Conservation (phyloP, 2,797 vertebrate species). For the Brachymystax lenok region DNA sequence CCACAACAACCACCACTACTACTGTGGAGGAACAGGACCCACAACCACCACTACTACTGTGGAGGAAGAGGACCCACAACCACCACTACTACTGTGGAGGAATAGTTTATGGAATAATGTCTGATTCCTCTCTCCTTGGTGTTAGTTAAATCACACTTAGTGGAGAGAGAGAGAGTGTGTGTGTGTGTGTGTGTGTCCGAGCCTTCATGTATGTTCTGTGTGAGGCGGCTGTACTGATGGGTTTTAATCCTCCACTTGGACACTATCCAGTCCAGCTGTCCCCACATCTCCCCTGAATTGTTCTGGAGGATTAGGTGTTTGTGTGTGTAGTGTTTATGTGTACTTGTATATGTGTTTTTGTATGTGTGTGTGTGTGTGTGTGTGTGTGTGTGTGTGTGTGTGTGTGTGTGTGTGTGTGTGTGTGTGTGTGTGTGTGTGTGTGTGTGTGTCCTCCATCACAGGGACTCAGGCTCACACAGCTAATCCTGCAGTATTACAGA, state of each 20-base stretch:
- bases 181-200: background rate
- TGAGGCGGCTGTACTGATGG: conserved; percentile 12
- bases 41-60: too few relatives aligned
- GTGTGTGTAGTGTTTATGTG: conserved; percentile 10
- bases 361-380: too few relatives aligned
- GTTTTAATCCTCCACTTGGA: conserved; percentile 65
- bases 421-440: too few relatives aligned
- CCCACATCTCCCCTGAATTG: conserved; percentile 67
- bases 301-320: conserved; percentile 62
- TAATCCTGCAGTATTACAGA: conserved; percentile 74
- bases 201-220: conserved; percentile 13
- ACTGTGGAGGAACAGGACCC: too few relatives aligned
- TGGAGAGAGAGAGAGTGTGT: conserved; percentile 9
- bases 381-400: too few relatives aligned
- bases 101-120: background rate
- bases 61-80: too few relatives aligned
- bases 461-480: conserved; percentile 53
- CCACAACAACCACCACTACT: too few relatives aligned
- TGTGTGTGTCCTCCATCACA: conserved; percentile 40
- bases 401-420: too few relatives aligned
- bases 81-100: too few relatives aligned
- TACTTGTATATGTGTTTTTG: too few relatives aligned
- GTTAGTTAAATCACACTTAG: conserved; percentile 14
- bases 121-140: background rate
- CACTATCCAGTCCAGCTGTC: conserved; percentile 62